Evolutionary conservation across 1,140 invertebrate genomes (phyloP).

Genomic region (Thaumetopoea pityocampa): DNA sequence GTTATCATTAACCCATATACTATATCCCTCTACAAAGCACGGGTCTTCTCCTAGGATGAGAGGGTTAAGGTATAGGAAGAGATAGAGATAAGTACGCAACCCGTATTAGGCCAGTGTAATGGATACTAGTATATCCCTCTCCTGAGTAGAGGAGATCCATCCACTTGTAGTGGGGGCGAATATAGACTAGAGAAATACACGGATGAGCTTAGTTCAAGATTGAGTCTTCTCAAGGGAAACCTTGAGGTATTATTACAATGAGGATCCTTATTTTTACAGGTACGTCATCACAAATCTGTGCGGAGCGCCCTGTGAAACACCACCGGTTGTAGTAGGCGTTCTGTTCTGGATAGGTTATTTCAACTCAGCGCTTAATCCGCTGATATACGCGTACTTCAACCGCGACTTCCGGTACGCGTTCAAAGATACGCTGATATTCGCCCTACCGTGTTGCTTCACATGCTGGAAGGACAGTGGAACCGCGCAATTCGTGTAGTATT

Average conservation of each 20-base stretch:
- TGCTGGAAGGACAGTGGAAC: slow-evolving; percentile 69
- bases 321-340: slow-evolving; percentile 87
- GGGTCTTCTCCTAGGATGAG: no score
- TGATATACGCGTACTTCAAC: slow-evolving; percentile 99
- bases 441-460: slow-evolving; percentile 82
- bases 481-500: slow-evolving; percentile 57
- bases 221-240: neutral
- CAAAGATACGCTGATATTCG: slow-evolving; percentile 92
- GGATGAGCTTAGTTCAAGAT: no score
- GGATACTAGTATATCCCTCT: no score
- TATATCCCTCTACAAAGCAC: no score
- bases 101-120: no score
- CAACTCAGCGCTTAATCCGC: slow-evolving; percentile 97
- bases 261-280: slow-evolving; percentile 79
- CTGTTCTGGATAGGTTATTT: slow-evolving; percentile 93
- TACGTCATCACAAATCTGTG: slow-evolving; percentile 93
- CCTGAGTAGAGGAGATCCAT: no score
- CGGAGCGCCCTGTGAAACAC: slow-evolving; percentile 87
- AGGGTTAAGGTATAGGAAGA: no score
- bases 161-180: no score
- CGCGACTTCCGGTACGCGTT: slow-evolving; percentile 97
- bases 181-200: no score
- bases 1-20: no score
- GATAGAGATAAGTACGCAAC: no score
- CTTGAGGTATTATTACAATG: neutral